A percentile compares a stretch with the other conserved stretches of the same genome.
These are phyloP conservation scores for Myotis pilosus DNA, from an alignment of 2,797 vertebrate species.

Conservation along the genomic window DNA sequence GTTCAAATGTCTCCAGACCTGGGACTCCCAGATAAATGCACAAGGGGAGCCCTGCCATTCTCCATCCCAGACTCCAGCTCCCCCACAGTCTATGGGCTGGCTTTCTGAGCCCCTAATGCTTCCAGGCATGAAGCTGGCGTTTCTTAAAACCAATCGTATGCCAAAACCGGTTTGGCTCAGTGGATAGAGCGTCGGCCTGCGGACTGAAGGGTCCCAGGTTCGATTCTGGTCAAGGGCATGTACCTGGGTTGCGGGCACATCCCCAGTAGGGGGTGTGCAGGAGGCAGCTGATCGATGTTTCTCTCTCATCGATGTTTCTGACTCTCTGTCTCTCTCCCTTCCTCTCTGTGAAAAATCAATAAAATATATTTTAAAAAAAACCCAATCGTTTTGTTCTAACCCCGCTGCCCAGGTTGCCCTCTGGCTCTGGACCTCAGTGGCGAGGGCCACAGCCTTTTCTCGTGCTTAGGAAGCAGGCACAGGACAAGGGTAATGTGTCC, in stretches of 20 bases:
- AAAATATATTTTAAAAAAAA: no score
- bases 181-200: no score
- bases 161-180: no score
- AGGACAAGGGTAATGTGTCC: background rate
- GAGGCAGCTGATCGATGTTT: no score
- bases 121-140: background rate
- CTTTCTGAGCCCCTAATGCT: background rate
- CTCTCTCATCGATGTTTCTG: no score
- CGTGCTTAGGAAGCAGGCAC: background rate
- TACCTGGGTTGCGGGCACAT: no score
- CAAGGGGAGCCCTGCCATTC: no score
- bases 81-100: background rate
- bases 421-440: background rate
- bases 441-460: background rate
- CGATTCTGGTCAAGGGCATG: no score
- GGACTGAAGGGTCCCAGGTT: no score
- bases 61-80: background rate
- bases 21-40: background rate
- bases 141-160: background rate
- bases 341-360: no score
- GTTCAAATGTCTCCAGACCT: background rate
- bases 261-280: no score
- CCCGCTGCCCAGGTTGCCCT: background rate
- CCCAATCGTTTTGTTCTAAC: background rate
- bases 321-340: no score